Percentiles rank a stretch among this genome's conserved stretches.
Evolutionary conservation across 1,140 invertebrate genomes (phyloP).

Genomic region (Heliothis subflexa): DNA sequence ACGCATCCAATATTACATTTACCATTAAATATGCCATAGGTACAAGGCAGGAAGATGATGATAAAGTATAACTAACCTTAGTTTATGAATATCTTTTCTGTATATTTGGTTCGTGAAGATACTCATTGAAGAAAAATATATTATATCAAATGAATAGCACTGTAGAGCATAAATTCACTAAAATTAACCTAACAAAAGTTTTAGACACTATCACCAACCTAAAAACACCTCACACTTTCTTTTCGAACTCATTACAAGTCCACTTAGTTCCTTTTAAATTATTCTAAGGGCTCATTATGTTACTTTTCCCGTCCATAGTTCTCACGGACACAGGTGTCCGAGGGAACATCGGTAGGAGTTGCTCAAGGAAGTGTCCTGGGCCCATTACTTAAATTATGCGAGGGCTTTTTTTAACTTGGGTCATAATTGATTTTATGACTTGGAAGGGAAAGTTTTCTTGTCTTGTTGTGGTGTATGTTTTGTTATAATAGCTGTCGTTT

Average conservation of each 20-base stretch:
- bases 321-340: slow-evolving; percentile 72
- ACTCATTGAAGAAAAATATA: too few relatives aligned
- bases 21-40: too few relatives aligned
- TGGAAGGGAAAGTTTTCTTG: background rate
- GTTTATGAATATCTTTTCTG: too few relatives aligned
- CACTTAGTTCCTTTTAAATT: slow-evolving; percentile 1
- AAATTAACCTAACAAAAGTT: background rate
- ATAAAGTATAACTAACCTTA: too few relatives aligned
- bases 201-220: background rate
- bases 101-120: too few relatives aligned
- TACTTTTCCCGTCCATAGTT: slow-evolving; percentile 48
- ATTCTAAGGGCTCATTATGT: slow-evolving; percentile 6
- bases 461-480: too few relatives aligned
- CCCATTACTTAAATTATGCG: slow-evolving; percentile 53
- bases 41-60: too few relatives aligned
- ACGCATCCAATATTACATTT: too few relatives aligned
- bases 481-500: too few relatives aligned
- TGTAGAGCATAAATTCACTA: too few relatives aligned
- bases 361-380: slow-evolving; percentile 64
- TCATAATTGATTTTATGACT: slow-evolving; percentile 27
- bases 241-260: background rate
- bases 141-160: too few relatives aligned
- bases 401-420: background rate
- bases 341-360: slow-evolving; percentile 37
- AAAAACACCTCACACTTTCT: background rate